These are phyloP conservation scores for Tetraodon nigroviridis DNA, from an alignment of 2,113 vertebrate species.

Conservation along the genomic window DNA sequence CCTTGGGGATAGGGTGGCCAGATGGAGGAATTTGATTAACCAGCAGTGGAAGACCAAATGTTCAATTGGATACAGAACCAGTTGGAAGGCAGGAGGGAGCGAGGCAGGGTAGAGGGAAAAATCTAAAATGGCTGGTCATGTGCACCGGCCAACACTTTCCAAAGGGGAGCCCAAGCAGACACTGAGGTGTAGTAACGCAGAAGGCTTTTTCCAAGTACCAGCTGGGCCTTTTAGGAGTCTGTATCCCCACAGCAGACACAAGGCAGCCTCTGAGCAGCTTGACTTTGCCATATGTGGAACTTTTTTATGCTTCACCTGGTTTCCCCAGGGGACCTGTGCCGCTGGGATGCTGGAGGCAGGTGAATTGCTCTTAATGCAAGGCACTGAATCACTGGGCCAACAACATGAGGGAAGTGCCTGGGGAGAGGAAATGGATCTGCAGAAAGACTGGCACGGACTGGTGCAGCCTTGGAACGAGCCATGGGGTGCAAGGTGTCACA, in stretches of 20 bases:
- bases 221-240: slow-evolving; percentile 99
- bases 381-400: slow-evolving; percentile 99
- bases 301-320: slow-evolving; percentile 95
- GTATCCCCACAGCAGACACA: slow-evolving; percentile 98
- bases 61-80: slow-evolving; percentile 99
- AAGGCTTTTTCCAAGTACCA: slow-evolving; percentile 98
- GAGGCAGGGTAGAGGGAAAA: slow-evolving; percentile 74
- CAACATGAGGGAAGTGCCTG: slow-evolving; percentile 92
- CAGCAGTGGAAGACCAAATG: slow-evolving; percentile 99
- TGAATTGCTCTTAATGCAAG: slow-evolving; percentile 99
- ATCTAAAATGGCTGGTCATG: slow-evolving; percentile 99
- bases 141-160: slow-evolving; percentile 97
- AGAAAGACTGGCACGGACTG: slow-evolving; percentile 91
- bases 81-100: slow-evolving; percentile 92
- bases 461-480: slow-evolving; percentile 86
- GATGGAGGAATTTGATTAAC: slow-evolving; percentile 99
- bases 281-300: slow-evolving; percentile 99
- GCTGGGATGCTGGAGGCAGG: slow-evolving; percentile 97
- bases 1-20: slow-evolving; percentile 93
- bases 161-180: slow-evolving; percentile 96
- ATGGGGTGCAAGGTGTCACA: too few species aligned
- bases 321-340: slow-evolving; percentile 87
- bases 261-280: slow-evolving; percentile 98
- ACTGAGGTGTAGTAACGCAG: slow-evolving; percentile 99
- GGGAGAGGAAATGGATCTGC: slow-evolving; percentile 96